These are phyloP conservation scores for Drosophila mercatorum DNA, from an alignment of 2,888 invertebrate genomes.

Conservation along the genomic window DNA sequence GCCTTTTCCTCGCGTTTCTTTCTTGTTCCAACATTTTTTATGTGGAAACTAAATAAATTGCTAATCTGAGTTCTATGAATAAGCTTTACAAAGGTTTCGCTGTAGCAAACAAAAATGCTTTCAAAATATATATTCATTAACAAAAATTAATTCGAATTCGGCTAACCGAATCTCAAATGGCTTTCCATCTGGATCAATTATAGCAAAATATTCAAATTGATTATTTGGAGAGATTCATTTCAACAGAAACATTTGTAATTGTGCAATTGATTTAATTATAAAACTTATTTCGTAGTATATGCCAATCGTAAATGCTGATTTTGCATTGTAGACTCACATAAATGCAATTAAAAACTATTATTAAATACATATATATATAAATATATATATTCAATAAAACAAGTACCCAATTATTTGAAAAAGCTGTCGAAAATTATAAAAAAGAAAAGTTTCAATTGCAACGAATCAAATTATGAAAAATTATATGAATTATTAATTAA, in stretches of 20 bases:
- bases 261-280: constrained; percentile 44
- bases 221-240: constrained; percentile 26
- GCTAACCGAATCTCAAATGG: constrained; percentile 24
- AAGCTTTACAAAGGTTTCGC: constrained; percentile 82
- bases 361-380: constrained; percentile 20
- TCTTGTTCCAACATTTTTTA: constrained; percentile 14
- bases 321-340: constrained; percentile 41
- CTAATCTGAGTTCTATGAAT: constrained; percentile 46
- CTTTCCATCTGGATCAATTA: constrained; percentile 17
- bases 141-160: constrained; percentile 18
- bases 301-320: constrained; percentile 55
- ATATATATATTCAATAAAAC: constrained; percentile 14
- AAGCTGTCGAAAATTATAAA: constrained; percentile 9
- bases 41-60: constrained; percentile 22
- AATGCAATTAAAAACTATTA: constrained; percentile 56
- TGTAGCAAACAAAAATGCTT: constrained; percentile 58
- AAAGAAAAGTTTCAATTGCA: constrained; percentile 58
- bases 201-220: background rate
- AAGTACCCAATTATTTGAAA: constrained; percentile 22
- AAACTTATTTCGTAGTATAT: constrained; percentile 45
- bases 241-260: constrained; percentile 18
- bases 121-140: constrained; percentile 32
- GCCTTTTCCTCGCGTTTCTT: constrained; percentile 70
- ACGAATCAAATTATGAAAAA: constrained; percentile 52
- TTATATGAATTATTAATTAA: constrained; percentile 42